phyloP scores from a whole-genome alignment of 2,113 vertebrate species.

The Calypte anna region DNA sequence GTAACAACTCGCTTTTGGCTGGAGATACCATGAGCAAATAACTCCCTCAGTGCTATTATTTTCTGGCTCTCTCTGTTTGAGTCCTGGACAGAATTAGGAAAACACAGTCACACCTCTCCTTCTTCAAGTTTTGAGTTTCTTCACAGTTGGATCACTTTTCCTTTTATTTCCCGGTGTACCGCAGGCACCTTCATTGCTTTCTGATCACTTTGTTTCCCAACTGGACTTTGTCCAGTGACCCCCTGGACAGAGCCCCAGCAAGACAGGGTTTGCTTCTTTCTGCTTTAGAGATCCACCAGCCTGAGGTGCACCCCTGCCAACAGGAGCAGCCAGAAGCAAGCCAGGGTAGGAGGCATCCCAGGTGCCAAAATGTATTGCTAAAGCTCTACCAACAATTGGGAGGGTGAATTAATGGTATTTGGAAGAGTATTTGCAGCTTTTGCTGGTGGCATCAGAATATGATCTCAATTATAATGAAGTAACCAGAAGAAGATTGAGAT shows the following conservation, averaged over 20 bases:
- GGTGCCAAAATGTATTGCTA: background rate
- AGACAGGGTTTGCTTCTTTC: background rate
- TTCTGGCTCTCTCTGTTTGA: background rate
- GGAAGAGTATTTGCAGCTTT: background rate
- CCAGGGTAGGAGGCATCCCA: background rate
- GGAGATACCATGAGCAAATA: slow-evolving; percentile 68
- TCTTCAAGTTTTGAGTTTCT: background rate
- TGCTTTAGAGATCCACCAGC: background rate
- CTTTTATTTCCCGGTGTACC: background rate
- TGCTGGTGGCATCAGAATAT: slow-evolving; percentile 20
- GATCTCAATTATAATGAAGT: slow-evolving; percentile 34
- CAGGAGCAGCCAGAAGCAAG: background rate
- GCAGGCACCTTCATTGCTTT: background rate
- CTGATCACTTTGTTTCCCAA: background rate
- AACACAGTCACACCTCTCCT: slow-evolving; percentile 23
- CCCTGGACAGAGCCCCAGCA: background rate
- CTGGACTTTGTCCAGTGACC: background rate
- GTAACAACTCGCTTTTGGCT: slow-evolving; percentile 66
- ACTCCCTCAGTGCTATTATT: slow-evolving; percentile 30
- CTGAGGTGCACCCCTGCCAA: background rate
- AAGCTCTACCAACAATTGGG: background rate
- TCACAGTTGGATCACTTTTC: background rate
- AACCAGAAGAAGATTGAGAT: slow-evolving; percentile 9
- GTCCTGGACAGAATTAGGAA: slow-evolving; percentile 45
- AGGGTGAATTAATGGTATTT: background rate